Evolutionary conservation across 30 jellyfish, hydroid and myxozoan genomes (phyloP), one percentile per base, ranked within the genome.

Genomic region (Sanderia malayensis): DNA sequence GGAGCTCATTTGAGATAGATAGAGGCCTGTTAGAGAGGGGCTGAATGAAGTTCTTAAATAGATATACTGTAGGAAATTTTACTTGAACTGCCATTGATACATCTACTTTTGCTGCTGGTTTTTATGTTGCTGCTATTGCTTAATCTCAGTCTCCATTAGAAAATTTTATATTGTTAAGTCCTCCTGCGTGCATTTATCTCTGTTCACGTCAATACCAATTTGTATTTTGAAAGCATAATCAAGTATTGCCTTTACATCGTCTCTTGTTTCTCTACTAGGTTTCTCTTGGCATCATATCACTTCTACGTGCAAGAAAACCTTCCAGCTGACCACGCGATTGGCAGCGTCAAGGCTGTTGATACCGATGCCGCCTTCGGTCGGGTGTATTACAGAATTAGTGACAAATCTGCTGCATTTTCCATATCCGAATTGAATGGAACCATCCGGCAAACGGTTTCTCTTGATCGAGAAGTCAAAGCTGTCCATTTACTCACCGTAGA

Each of bases 391-490:
- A 31, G 63, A 44, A 76, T 76, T 23, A 32, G 23, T 0, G 31
- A 7, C 18, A 0, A 19, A n/a, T 32, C 52, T 49, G 29, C 73
- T 6, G 52, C 30, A 21, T 64, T 76, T 31, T 58, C 2, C 7
- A 52, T 76, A 44, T 63, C 79, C 4, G 63, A 76, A 21, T 18
- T 27, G 11, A 76, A 76, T 46, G 88, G 88, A 10, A 61, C 80
- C 2, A 61, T 76, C 0, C 20, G 23, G 60, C 30, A 49, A 41
- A 66, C 53, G 79, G 23, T 21, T 7, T 46, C 46, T 1, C 74
- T 84, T 19, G 95, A 84, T 41, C 86, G 95, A 0, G 95, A 84
- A 67, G 29, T 4, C 0, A 27, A 15, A 31, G 73, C 87, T 4
- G 24, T 15, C 31, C 79, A 68, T 20, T 31, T 45, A 31, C 66